Percentiles rank a stretch among this genome's conserved stretches.
phyloP scores from a whole-genome alignment of 2,888 invertebrate species.

The Nematopogon swammerdamellus region DNA sequence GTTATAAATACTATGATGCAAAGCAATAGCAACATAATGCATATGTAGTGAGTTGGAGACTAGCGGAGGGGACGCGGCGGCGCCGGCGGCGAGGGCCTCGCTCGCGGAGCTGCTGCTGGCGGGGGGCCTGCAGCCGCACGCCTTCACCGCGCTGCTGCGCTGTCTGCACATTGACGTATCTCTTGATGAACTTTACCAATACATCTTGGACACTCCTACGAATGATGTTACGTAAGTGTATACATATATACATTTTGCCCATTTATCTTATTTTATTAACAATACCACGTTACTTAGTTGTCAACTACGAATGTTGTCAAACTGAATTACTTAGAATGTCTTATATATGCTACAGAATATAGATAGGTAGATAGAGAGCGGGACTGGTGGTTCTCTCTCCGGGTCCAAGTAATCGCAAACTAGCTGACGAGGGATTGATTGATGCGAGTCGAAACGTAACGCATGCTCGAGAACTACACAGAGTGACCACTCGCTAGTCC shows the following conservation, averaged over 20 bases:
- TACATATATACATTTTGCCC: background rate
- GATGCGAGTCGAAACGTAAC: no score
- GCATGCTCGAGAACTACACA: no score
- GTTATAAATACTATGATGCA: no score
- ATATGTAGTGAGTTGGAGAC: conserved; percentile 30
- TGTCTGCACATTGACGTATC: conserved; percentile 20
- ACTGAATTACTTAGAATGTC: no score
- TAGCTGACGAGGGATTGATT: no score
- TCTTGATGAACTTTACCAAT: conserved; percentile 5
- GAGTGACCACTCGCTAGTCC: no score
- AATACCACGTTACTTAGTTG: background rate
- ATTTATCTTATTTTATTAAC: background rate
- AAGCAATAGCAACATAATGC: no score
- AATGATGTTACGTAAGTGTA: conserved; percentile 1
- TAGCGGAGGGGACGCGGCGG: conserved; percentile 24
- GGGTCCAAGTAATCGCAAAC: no score
- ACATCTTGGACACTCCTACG: conserved; percentile 14
- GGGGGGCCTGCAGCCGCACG: conserved; percentile 11
- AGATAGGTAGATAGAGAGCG: no score
- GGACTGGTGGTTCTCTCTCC: no score
- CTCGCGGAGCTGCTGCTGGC: conserved; percentile 13
- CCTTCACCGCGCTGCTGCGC: conserved; percentile 23
- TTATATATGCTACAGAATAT: no score
- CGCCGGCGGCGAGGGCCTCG: conserved; percentile 11
- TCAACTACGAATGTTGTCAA: background rate